A percentile compares a stretch with the other conserved stretches of the same genome.
Evolutionary conservation across 2,888 invertebrate species (phyloP).

Genomic region (Drosophila cyrtoloma): DNA sequence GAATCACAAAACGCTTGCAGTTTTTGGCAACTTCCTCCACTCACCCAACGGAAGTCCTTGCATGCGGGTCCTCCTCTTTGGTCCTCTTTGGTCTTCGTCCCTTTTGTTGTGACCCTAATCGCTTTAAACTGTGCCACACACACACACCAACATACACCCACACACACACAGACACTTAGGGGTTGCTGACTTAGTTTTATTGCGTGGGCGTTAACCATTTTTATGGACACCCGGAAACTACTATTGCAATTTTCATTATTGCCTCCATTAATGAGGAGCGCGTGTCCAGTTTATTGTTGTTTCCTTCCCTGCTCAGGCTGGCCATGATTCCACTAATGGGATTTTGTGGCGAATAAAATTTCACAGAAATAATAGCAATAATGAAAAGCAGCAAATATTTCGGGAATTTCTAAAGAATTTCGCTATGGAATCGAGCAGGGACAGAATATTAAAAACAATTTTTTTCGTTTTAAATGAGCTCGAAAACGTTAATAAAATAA

Average conservation of each 20-base stretch:
- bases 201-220: constrained; percentile 74
- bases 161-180: constrained; percentile 45
- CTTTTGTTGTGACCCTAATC: constrained; percentile 74
- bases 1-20: constrained; percentile 66
- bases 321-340: constrained; percentile 2
- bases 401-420: neutral
- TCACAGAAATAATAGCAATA: constrained; percentile 1
- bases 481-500: neutral
- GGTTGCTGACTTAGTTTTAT: constrained; percentile 60
- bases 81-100: constrained; percentile 5
- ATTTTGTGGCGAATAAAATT: neutral
- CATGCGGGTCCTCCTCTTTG: constrained; percentile 63
- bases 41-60: constrained; percentile 65
- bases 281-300: constrained; percentile 52
- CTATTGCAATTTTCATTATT: constrained; percentile 65
- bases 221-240: constrained; percentile 63
- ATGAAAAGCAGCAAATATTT: neutral
- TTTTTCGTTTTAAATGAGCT: neutral
- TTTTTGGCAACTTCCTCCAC: constrained; percentile 76
- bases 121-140: constrained; percentile 71
- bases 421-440: neutral
- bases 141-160: constrained; percentile 14
- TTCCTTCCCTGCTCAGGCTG: constrained; percentile 8
- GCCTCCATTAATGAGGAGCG: constrained; percentile 59
- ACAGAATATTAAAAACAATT: neutral